phyloP scores from a whole-genome alignment of 2,797 vertebrate species.

The Sebastes nivosus region DNA sequence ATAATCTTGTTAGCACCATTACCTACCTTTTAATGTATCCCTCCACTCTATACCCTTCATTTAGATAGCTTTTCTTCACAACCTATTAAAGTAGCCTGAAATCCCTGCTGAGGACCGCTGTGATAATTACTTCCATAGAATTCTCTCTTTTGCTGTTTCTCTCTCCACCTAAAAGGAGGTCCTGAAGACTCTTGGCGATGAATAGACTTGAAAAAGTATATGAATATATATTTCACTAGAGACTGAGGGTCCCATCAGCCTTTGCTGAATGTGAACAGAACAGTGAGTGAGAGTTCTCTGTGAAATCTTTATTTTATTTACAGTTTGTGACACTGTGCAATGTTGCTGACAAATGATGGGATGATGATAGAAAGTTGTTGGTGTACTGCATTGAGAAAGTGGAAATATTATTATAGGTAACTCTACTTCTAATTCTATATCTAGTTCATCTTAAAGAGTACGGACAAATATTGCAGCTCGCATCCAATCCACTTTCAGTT shows the following conservation, averaged over 20 bases:
- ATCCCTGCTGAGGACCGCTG: neutral
- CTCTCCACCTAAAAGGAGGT: neutral
- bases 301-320: neutral
- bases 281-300: neutral
- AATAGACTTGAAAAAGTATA: neutral
- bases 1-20: constrained; percentile 8
- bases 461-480: neutral
- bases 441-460: neutral
- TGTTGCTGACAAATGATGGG: neutral
- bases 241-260: neutral
- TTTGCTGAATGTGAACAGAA: neutral
- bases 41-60: neutral
- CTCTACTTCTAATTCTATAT: neutral
- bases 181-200: neutral
- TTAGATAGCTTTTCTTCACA: constrained; percentile 10
- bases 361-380: neutral
- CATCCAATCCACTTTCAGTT: neutral
- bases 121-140: constrained; percentile 21
- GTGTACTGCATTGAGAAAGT: neutral
- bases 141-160: neutral
- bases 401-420: neutral
- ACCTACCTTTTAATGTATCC: constrained; percentile 6
- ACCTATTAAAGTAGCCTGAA: constrained; percentile 16
- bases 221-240: constrained; percentile 15
- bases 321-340: constrained; percentile 4